Percentiles rank a stretch among this genome's conserved stretches.
Conservation (phyloP, 2,888 invertebrate genomes). For the Meandrusa payeni region DNA sequence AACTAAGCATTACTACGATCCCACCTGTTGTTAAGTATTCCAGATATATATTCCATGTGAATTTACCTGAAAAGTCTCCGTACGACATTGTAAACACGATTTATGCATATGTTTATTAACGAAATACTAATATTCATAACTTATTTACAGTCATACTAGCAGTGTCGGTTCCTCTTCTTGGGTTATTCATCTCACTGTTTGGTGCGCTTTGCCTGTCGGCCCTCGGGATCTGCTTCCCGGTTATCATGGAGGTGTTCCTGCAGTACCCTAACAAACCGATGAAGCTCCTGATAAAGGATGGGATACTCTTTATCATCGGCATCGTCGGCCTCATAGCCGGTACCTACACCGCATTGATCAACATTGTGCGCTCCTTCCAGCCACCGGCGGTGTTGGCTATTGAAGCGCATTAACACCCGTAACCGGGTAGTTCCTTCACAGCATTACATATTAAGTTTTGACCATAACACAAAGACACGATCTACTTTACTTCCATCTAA, state of each 20-base stretch:
- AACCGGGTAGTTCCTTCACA: not conserved
- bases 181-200: conserved; percentile 88
- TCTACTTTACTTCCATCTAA: conserved; percentile 1
- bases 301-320: conserved; percentile 80
- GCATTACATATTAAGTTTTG: not conserved
- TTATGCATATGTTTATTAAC: too few species aligned
- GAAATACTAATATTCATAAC: too few species aligned
- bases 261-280: conserved; percentile 80
- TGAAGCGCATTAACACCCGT: not conserved
- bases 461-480: not conserved
- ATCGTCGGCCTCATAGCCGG: conserved; percentile 83
- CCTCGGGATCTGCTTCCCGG: conserved; percentile 93
- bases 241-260: conserved; percentile 72
- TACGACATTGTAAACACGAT: too few species aligned
- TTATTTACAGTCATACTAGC: conserved; percentile 86
- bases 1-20: too few species aligned
- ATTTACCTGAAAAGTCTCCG: too few species aligned
- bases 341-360: conserved; percentile 82
- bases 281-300: conserved; percentile 66
- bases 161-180: conserved; percentile 89
- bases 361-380: conserved; percentile 74
- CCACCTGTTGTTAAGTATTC: too few species aligned
- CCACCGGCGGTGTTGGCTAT: conserved; percentile 17
- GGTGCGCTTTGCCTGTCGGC: conserved; percentile 94
- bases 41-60: too few species aligned